Base-by-base conservation (phyloP, 2,888 invertebrate species). In the Aelia acuminata region DNA sequence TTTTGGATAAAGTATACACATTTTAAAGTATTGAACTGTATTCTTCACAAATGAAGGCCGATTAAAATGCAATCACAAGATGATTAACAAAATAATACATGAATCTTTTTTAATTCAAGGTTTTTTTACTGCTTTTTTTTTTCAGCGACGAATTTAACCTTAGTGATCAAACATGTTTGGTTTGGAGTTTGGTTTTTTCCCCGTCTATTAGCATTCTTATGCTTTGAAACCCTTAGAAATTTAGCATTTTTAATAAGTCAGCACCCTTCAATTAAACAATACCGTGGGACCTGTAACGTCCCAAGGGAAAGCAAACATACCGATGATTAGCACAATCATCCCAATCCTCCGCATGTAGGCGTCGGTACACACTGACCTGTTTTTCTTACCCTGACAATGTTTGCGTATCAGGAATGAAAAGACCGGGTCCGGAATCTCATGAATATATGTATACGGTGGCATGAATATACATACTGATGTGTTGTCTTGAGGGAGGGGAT, bases 381-480 rank as follows among this genome's bases (percentile, higher is more conserved):
- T 80, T 80, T 80, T 80, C 80, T 80, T 80, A 47, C 43, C 80
- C 80, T 39, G 43, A 80, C 80, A 80, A 80, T 80, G 80, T 80
- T 80, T 80, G 80, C 43, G 80, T 80, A 80, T 80, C 80, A 80
- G 43, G 43, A 43, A 80, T 47, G 80, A 80, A 70, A 70, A 80
- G 80, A 47, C 43, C 80, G 39, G n/a, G 20, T n/a, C 43, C 3
- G 39, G 63, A 18, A 35, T 22, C 43, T 80, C 80, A 80, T 80
- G 80, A 80, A 80, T 80, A 80, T 80, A 80, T 80, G 80, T 80
- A 80, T 80, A 43, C 43, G 31, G 63, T n/a, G 80, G 80, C 43
- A 80, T 80, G 80, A 80, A 80, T 80, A 80, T 80, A 80, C 80
- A 80, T 80, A 80, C 43, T 13, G 43, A 80, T 80, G 80, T 80